phyloP scores from a whole-genome alignment of 2,797 vertebrate species.

The Notamacropus eugenii region DNA sequence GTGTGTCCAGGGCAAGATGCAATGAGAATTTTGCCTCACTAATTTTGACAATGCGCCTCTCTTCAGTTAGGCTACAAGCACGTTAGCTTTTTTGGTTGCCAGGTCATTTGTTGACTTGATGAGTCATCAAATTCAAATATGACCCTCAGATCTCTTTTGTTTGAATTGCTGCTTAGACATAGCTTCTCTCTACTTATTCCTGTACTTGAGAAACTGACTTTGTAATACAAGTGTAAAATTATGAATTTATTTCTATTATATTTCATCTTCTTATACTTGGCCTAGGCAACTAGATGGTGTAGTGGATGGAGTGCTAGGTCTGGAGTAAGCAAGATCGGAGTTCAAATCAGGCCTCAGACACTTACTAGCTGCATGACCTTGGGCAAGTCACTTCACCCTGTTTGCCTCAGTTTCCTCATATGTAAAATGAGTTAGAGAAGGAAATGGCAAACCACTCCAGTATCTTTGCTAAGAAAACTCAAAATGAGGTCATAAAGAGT shows the following conservation, averaged over 20 bases:
- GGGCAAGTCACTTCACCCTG: background rate
- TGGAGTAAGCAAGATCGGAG: background rate
- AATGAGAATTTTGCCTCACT: background rate
- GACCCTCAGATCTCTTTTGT: background rate
- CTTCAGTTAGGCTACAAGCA: background rate
- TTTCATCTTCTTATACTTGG: background rate
- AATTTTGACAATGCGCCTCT: background rate
- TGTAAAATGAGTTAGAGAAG: background rate
- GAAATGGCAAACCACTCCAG: background rate
- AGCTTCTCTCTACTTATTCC: background rate
- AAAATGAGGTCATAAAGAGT: background rate
- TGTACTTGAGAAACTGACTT: background rate
- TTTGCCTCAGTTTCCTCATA: background rate
- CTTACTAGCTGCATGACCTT: background rate
- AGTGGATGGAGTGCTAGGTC: background rate
- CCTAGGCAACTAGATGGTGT: background rate
- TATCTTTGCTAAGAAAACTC: background rate
- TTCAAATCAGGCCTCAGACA: background rate
- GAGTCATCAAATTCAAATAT: background rate
- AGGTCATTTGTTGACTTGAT: background rate
- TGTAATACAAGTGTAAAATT: background rate
- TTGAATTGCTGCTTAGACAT: background rate
- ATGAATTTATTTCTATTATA: background rate
- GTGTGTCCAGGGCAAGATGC: background rate
- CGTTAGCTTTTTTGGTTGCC: background rate